Evolutionary conservation across 2,888 invertebrate species (phyloP).

Genomic region (Machimus rusticus): DNA sequence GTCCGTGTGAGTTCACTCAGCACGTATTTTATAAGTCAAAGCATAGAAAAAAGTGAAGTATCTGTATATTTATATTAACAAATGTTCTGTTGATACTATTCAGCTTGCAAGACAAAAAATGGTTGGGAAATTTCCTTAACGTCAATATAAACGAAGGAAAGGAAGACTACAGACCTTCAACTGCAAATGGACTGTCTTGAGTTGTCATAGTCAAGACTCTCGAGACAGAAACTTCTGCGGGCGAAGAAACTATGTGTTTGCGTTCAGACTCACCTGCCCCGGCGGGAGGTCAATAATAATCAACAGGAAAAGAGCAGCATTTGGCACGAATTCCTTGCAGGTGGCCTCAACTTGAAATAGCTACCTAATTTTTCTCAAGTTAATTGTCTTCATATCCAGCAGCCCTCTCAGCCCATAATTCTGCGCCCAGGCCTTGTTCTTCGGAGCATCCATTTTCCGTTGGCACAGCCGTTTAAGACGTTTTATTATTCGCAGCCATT

Average conservation of each 20-base stretch:
- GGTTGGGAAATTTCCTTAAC: neutral
- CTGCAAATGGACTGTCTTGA: neutral
- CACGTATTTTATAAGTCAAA: neutral
- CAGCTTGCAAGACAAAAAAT: neutral
- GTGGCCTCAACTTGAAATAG: slow-evolving; percentile 2
- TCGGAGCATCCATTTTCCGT: slow-evolving; percentile 17
- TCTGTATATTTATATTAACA: neutral
- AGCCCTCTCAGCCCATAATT: neutral
- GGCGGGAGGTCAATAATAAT: neutral
- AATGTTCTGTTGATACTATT: neutral
- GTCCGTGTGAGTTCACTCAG: neutral
- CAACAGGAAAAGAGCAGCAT: neutral
- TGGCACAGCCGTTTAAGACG: slow-evolving; percentile 39
- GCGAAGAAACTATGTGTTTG: neutral
- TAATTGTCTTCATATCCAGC: slow-evolving; percentile 33
- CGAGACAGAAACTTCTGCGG: neutral
- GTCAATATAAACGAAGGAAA: neutral
- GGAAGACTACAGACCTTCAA: neutral
- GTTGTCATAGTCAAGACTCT: neutral
- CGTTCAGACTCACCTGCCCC: neutral
- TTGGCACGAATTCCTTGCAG: slow-evolving; percentile 1
- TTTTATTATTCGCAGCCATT: slow-evolving; percentile 39
- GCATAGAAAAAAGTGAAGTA: neutral
- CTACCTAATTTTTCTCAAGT: slow-evolving; percentile 21
- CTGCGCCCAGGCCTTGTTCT: neutral